Base-by-base conservation (phyloP, 1,140 invertebrate genomes). In the Portunus trituberculatus region DNA sequence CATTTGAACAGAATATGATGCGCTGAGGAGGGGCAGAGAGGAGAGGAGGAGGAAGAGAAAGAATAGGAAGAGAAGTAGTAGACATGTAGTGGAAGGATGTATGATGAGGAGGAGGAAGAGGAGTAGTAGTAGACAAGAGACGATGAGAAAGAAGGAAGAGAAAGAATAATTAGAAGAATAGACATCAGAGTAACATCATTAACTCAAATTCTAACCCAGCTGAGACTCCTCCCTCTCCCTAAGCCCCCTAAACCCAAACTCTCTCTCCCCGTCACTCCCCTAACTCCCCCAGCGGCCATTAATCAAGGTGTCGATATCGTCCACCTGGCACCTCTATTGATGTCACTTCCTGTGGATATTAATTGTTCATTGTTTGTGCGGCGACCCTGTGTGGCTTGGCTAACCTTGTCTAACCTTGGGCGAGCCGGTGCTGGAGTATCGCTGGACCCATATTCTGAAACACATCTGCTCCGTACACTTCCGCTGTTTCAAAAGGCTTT, bases 291-390 rank as follows among this genome's bases (percentile, higher is more conserved):
- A 76, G 25, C 20, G 20, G 67, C 67, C 67, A 76, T 76, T 76
- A 76, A 76, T 76, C 67, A 76, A 76, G 67, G 67, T 76, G 67
- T 76, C 67, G 67, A 76, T 76, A 76, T 76, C 67, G 67, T 25
- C 20, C 67, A n/a, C 67, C 67, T 76, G 67, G 67, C 67, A 76
- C 67, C 67, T 25, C 20, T 76, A 76, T 76, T 76, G 67, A 76
- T 76, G 67, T 25, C 67, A 76, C 67, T 76, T 76, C 67, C 67
- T 7, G 67, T 8, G 6, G 67, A 76, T 76, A 76, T 16, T 76
- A 76, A 76, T 76, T 76, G 67, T 76, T 76, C 67, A 76, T 76
- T 76, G 67, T 76, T 76, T 76, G 52, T 59, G 10, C 8, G 67
- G 67, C 67, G 67, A 20, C 67, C n/a, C 20, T 20, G 25, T 7